Evolutionary conservation across 1,140 invertebrate species (phyloP).

Genomic region (Drosophila athabasca): DNA sequence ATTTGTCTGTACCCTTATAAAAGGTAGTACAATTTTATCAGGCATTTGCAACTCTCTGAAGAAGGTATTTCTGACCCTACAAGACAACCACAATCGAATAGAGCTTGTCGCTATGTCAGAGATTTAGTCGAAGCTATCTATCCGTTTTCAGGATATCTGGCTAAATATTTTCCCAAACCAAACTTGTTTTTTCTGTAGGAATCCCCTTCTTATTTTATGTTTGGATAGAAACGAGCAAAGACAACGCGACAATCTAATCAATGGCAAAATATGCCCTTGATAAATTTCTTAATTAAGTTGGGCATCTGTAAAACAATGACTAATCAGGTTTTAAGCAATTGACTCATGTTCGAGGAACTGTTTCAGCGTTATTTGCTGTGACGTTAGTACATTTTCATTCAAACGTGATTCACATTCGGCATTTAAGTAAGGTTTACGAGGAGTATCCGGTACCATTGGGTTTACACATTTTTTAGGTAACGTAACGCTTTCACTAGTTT

Average conservation of each 20-base stretch:
- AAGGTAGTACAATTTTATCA: no score
- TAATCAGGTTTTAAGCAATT: constrained; percentile 46
- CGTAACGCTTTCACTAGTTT: constrained; percentile 32
- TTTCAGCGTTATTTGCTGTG: constrained; percentile 11
- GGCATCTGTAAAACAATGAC: constrained; percentile 43
- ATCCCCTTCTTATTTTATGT: no score
- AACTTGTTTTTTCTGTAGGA: no score
- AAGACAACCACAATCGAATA: no score
- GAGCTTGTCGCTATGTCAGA: no score
- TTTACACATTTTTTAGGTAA: constrained; percentile 3
- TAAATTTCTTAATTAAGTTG: constrained; percentile 36
- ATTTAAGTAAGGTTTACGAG: neutral
- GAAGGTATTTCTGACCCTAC: no score
- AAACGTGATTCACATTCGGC: constrained; percentile 31
- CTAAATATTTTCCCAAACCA: no score
- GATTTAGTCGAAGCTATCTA: no score
- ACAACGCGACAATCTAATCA: constrained; percentile 33
- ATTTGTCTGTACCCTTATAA: no score
- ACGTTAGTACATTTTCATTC: constrained; percentile 2
- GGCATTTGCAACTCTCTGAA: no score
- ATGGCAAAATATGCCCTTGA: constrained; percentile 30
- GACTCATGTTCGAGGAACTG: constrained; percentile 38
- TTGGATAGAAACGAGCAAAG: no score
- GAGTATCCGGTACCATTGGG: constrained; percentile 6
- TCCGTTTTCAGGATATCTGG: no score